These are phyloP conservation scores for Psilopogon haemacephalus DNA, from an alignment of 2,113 vertebrate species.

Conservation along the genomic window DNA sequence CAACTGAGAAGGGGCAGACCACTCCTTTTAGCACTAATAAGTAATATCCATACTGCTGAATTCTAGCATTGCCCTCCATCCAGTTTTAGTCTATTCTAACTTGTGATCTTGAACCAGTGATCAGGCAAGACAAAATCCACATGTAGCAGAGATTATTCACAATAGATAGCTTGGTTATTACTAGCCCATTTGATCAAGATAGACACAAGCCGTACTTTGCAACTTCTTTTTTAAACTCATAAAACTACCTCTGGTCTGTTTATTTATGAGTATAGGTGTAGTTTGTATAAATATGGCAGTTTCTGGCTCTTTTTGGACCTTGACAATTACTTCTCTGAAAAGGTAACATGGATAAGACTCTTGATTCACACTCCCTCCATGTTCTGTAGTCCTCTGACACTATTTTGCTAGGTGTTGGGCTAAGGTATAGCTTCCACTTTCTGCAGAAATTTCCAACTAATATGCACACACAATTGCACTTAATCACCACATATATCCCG, in stretches of 20 bases:
- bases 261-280: rapidly evolving
- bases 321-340: background rate
- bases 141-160: background rate
- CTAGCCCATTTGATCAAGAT: background rate
- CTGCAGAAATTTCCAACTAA: background rate
- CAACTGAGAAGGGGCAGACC: background rate
- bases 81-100: background rate
- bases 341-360: background rate
- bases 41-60: background rate
- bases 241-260: background rate
- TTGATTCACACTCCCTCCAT: background rate
- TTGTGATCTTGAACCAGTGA: background rate
- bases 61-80: background rate
- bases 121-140: background rate
- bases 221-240: background rate
- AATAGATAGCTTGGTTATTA: background rate
- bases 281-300: background rate
- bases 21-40: background rate
- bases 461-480: rapidly evolving
- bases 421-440: background rate
- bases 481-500: background rate
- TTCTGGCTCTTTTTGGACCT: background rate
- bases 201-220: background rate
- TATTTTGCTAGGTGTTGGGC: rapidly evolving
- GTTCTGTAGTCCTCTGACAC: background rate